Base-by-base conservation (phyloP, 1,140 invertebrate species). In the Drosophila paulistorum region DNA sequence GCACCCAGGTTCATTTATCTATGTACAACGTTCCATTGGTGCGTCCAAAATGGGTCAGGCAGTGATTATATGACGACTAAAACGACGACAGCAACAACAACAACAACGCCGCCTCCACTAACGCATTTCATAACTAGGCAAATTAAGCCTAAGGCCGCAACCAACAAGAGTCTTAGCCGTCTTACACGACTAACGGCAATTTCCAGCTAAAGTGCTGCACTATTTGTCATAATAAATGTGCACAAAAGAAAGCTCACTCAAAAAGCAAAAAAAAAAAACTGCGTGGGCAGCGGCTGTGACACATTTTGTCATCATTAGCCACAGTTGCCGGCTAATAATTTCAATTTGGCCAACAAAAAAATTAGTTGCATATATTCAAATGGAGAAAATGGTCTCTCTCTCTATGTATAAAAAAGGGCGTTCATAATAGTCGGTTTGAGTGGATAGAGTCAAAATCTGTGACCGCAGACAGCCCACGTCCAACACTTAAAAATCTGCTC, bases 271-370 rank as follows among this genome's bases (percentile, higher is more conserved):
- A 48, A 20, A 23, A 23, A 14, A 13, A 39, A 39, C 37, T 39
- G 86, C 70, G 87, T 90, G 80, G 87, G 87, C 79, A 68, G 80
- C 80, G 68, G 17, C 67, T 90, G 77, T 90, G 87, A 90, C 87
- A 90, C 83, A 90, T 90, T 90, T 90, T 90, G 83, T 90, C 87
- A 90, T 90, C 87, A 90, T 90, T 90, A 90, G 87, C 71, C 79
- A 80, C 87, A 89, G 84, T 89, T 85, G 85, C 81, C 81, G 85
- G 81, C 81, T 90, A 90, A 89, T 89, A 89, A 89, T 89, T 89
- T 89, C 80, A 89, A 89, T 89, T 89, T 89, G 74, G 84, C 84
- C 77, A 89, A 87, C 83, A 84, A 87, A 54, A 55, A 57, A 57
- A 89, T 86, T 86, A 89, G 84, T 55, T 74, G 83, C 67, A 86